These are phyloP conservation scores for Oxystoma pomonae DNA, from an alignment of 2,888 invertebrate genomes.

Conservation along the genomic window DNA sequence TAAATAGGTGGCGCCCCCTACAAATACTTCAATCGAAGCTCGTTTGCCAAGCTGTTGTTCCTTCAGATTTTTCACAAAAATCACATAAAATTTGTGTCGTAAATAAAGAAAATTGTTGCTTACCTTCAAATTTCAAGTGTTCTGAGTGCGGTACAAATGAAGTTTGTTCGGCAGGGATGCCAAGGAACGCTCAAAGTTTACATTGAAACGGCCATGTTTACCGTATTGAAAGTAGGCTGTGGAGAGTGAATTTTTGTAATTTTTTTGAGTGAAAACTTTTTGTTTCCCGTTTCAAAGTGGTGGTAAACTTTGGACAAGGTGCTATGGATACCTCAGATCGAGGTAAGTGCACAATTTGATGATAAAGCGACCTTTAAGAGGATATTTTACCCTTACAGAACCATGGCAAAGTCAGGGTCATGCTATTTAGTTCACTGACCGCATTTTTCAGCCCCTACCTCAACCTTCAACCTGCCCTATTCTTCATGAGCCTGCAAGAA, in stretches of 20 bases:
- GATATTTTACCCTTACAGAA: constrained; percentile 46
- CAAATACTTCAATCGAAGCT: neutral
- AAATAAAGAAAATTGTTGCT: constrained; percentile 13
- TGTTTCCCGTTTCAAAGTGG: constrained; percentile 22
- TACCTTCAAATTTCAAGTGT: constrained; percentile 11
- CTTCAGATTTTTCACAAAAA: constrained; percentile 16
- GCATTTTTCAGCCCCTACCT: constrained; percentile 47
- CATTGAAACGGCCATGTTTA: constrained; percentile 43
- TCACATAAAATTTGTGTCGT: constrained; percentile 13
- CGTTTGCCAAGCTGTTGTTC: constrained; percentile 3
- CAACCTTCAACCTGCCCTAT: too few relatives aligned
- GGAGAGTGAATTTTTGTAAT: constrained; percentile 40
- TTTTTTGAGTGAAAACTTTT: constrained; percentile 38
- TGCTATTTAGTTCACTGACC: constrained; percentile 58
- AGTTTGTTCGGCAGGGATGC: neutral
- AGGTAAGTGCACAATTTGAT: constrained; percentile 20
- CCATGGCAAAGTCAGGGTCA: constrained; percentile 62
- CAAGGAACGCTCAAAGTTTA: constrained; percentile 7
- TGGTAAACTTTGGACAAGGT: neutral
- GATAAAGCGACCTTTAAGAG: too few relatives aligned
- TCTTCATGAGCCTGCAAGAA: too few relatives aligned
- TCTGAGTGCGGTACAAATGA: neutral
- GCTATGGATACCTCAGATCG: constrained; percentile 28
- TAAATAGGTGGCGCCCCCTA: constrained; percentile 12
- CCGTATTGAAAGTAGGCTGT: constrained; percentile 45